phyloP scores from a whole-genome alignment of 2,797 vertebrate genomes.

The Sylvilagus floridanus region DNA sequence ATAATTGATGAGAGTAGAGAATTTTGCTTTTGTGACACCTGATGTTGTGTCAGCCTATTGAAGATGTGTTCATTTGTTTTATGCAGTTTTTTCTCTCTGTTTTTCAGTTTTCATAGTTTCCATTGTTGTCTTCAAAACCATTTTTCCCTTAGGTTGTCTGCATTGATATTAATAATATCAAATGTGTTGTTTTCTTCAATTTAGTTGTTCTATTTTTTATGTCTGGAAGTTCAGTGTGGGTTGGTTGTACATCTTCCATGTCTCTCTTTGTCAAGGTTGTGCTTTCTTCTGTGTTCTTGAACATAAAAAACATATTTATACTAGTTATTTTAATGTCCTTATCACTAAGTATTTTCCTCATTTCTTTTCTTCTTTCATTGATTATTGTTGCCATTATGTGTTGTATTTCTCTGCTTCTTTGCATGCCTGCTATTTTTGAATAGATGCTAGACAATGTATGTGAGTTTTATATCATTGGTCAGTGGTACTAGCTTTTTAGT shows the following conservation, averaged over 20 bases:
- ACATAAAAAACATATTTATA: not conserved
- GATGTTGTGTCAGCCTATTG: not conserved
- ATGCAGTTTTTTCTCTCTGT: not conserved
- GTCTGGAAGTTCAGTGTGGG: not conserved
- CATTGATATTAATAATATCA: not conserved
- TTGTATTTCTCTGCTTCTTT: not conserved
- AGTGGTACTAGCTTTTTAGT: not conserved
- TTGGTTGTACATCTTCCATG: not conserved
- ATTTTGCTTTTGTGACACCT: not conserved
- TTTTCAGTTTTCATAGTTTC: slow-evolving; percentile 8
- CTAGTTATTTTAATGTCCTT: not conserved
- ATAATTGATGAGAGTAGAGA: not conserved
- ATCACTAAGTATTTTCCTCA: not conserved
- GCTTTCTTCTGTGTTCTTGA: slow-evolving; percentile 13
- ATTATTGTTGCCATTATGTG: not conserved
- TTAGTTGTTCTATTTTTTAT: not conserved
- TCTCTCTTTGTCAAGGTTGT: not conserved
- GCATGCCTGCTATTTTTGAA: not conserved
- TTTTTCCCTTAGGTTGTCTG: not conserved
- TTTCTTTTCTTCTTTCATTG: not conserved
- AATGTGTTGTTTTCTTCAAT: not conserved
- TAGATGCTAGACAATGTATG: not conserved
- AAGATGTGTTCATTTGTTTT: not conserved
- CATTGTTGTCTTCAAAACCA: not conserved
- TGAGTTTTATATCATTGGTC: not conserved